Percentiles rank a stretch among this genome's conserved stretches.
These are phyloP conservation scores for Strigamia crassipes DNA, from an alignment of 2,888 invertebrate species.

Conservation along the genomic window DNA sequence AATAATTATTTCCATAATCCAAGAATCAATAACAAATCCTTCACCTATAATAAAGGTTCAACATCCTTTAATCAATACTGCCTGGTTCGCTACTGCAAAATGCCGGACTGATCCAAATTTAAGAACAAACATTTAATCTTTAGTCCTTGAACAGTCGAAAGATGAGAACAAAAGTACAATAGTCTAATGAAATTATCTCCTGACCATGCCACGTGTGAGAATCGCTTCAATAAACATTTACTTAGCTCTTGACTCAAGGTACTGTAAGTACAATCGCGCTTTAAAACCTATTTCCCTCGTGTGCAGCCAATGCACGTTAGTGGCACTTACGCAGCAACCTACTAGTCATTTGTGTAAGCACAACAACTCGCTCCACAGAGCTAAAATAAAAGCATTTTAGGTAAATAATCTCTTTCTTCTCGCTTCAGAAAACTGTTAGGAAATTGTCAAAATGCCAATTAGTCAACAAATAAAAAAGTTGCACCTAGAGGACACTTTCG, in stretches of 20 bases:
- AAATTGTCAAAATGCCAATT: conserved; percentile 30
- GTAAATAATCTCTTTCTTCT: too few relatives aligned
- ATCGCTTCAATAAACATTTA: conserved; percentile 1
- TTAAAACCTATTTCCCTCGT: not conserved
- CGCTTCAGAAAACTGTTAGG: not conserved
- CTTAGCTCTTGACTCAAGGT: not conserved
- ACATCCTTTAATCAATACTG: too few relatives aligned
- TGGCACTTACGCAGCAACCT: too few relatives aligned
- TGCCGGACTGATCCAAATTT: not conserved
- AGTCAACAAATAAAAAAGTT: not conserved
- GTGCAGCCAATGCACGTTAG: not conserved
- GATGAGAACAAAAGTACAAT: not conserved
- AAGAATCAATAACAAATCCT: too few relatives aligned
- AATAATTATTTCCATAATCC: too few relatives aligned
- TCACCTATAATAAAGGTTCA: too few relatives aligned
- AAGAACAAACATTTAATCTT: not conserved
- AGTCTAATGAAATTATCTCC: conserved; percentile 10
- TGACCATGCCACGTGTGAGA: not conserved
- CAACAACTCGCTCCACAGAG: too few relatives aligned
- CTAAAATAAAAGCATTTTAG: too few relatives aligned
- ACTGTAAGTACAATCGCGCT: not conserved
- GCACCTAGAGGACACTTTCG: conserved; percentile 13
- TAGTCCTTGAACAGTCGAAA: conserved; percentile 3
- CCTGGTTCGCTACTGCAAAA: not conserved
- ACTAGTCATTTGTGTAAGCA: too few relatives aligned